Evolutionary conservation across 53 echinoderm and acorn worm genomes (phyloP), one percentile per base, ranked within the genome.

Genomic region (Paracentrotus lividus): DNA sequence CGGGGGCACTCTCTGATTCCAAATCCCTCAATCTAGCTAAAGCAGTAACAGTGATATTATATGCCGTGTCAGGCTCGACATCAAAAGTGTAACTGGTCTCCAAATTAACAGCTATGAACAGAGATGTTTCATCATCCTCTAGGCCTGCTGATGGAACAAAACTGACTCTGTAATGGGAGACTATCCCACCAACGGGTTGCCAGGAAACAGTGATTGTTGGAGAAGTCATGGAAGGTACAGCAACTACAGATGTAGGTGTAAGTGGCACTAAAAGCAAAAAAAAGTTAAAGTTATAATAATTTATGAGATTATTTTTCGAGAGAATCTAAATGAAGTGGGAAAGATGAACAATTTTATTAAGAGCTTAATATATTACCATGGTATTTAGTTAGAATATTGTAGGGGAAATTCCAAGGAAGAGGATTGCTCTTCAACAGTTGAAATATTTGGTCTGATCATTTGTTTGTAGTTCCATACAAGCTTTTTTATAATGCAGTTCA

Each of bases 131-230:
- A 5, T 58, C 59, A 4, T 24, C 57, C n/a, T n/a, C n/a, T n/a
- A n/a, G n/a, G 10, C 57, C 59, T 12, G 57, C 34, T n/a, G 58
- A 18, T 14, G 55, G 38, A 6, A 32, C 16, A 1, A 90, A 47
- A 9, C 14, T 8, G 20, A 90, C 10, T 27, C 24, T 21, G 67
- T 90, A 90, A 42, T 27, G 8, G 8, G 90, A 65, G n/a, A 90
- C 90, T 65, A 6, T 33, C 26, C 90, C 90, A 42, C 12, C 90
- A 21, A 24, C 90, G 8, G 90, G 64, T 66, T 90, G 64, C 90
- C 90, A 90, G 0, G 90, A 26, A 16, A 65, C 61, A 42, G 42
- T 65, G 26, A 90, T 24, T 26, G 43, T 42, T 29, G 42, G 90
- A 16, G 90, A 90, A 9, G 29, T 42, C 0, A 12, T n/a, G 2